Evolutionary conservation across 2,888 invertebrate genomes (phyloP).

Genomic region (Cryptosula pallasiana): DNA sequence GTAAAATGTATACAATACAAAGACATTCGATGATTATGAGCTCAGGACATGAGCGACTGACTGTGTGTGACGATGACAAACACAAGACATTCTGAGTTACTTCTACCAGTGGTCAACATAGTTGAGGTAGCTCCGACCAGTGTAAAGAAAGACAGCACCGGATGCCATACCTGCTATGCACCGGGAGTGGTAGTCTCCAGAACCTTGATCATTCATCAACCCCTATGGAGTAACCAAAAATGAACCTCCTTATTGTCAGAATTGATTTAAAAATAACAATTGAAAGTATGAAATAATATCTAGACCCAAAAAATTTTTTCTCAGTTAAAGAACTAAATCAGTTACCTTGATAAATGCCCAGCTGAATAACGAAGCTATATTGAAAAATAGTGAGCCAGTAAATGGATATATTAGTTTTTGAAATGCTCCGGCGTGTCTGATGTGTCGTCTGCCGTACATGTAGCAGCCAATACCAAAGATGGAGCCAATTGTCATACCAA

Average conservation of each 20-base stretch:
- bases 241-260: no score
- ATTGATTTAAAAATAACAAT: no score
- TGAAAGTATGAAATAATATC: no score
- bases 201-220: neutral
- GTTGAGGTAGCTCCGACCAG: slow-evolving; percentile 7
- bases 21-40: no score
- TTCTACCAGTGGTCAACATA: slow-evolving; percentile 20
- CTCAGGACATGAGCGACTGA: no score
- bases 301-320: no score
- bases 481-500: neutral
- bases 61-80: no score
- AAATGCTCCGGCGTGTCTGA: slow-evolving; percentile 6
- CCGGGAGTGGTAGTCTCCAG: neutral
- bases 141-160: neutral
- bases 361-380: neutral
- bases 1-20: no score
- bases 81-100: no score
- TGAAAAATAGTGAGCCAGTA: neutral
- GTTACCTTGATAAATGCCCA: slow-evolving; percentile 11
- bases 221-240: neutral
- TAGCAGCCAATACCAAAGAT: neutral
- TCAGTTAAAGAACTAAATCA: neutral
- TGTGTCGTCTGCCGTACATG: slow-evolving; percentile 16
- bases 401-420: slow-evolving; percentile 2
- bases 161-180: neutral